Conservation (phyloP, 2,797 vertebrate species). For the Microhierax caerulescens region DNA sequence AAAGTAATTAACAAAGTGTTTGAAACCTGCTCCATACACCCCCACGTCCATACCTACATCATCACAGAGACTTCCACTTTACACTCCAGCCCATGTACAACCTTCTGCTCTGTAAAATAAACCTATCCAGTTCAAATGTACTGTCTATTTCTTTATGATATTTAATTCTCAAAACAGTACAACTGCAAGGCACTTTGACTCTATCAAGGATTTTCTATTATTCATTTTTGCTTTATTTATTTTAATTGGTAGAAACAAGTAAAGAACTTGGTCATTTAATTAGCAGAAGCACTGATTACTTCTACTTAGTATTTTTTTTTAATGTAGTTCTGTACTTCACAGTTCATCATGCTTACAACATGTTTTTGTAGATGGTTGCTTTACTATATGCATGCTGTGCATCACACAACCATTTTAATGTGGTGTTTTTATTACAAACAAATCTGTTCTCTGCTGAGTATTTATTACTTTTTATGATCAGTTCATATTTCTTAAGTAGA, state of each 20-base stretch:
- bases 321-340: not conserved
- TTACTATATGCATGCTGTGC: not conserved
- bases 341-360: not conserved
- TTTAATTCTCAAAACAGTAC: not conserved
- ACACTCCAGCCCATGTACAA: not conserved
- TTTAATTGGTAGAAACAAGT: not conserved
- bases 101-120: not conserved
- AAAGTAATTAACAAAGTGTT: not conserved
- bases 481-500: not conserved
- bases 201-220: not conserved
- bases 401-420: not conserved
- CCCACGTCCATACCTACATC: not conserved
- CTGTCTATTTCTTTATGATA: not conserved
- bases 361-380: not conserved
- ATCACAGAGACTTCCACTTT: not conserved
- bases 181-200: not conserved
- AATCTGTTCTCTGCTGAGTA: not conserved
- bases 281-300: not conserved
- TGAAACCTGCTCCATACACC: not conserved
- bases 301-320: not conserved
- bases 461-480: not conserved
- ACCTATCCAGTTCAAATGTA: not conserved
- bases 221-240: not conserved
- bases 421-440: not conserved
- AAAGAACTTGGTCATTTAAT: not conserved